Evolutionary conservation across 2,113 vertebrate species (phyloP), one percentile per base, ranked within the genome.

Genomic region (Heterochromis multidens): DNA sequence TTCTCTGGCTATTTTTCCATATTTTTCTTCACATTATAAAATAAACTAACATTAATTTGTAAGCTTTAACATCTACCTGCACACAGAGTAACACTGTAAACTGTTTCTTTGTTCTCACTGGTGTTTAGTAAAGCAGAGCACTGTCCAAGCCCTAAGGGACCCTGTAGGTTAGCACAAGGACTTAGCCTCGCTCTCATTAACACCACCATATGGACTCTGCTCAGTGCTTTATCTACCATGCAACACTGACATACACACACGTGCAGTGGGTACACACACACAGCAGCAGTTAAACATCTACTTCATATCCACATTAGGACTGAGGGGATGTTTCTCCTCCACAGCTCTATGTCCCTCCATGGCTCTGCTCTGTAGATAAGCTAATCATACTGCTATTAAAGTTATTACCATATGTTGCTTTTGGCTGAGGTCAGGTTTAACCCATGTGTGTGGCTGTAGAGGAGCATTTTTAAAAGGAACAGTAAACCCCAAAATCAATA

Each of bases 111-210:
- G 57, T 27, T 63, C 23, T 78, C 21, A 31, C 61, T 83, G 79
- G 61, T 85, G 86, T 85, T 88, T 63, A 85, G 88, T 59, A 85
- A 49, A 78, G 86, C 88, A 82, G 19, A 82, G 77, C 43, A 2
- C 43, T 7, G 79, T 77, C 79, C 59, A 6, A 43, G 49, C 67
- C 90, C 83, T 27, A 67, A 87, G 87, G 88, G 85, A 78, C 14
- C 62, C 79, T 79, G 89, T 63, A 87, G 91, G 89, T 91, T 77
- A 89, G 85, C 84, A 81, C 91, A 90, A 88, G 82, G 88, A 91
- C 89, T 89, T 67, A 74, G 33, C 67, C 67, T 61, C 40, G 56
- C 88, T 86, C 87, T 90, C 92, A 90, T 90, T 91, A 93, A 84
- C 85, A 80, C 7, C 82, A 67, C 90, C 82, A 84, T 90, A 90